Conservation (phyloP, 1,140 invertebrate genomes). For the Nilaparvata lugens region DNA sequence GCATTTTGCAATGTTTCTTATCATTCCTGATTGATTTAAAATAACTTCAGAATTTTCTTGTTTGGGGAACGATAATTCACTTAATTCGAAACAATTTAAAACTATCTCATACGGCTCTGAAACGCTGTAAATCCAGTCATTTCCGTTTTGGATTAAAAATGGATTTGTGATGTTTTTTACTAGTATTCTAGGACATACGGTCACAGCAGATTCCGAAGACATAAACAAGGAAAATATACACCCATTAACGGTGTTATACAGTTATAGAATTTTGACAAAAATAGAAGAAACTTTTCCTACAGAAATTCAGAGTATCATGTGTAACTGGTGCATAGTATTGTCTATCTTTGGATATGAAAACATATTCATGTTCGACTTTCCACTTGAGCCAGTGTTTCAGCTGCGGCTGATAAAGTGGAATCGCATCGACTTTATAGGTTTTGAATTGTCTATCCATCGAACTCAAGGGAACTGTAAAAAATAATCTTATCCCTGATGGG, state of each 20-base stretch:
- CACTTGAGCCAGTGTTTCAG: slow-evolving; percentile 5
- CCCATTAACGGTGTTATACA: neutral
- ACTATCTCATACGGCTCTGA: too few species aligned
- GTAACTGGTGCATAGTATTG: neutral
- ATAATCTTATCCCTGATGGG: neutral
- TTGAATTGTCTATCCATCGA: neutral
- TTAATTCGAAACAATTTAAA: too few species aligned
- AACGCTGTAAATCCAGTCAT: neutral
- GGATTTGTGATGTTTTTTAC: neutral
- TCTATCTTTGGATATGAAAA: neutral
- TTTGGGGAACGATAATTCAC: too few species aligned
- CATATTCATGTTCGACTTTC: neutral
- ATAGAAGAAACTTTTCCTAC: neutral
- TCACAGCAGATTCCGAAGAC: neutral
- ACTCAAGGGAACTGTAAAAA: neutral
- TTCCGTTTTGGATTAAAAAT: neutral
- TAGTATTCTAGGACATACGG: neutral
- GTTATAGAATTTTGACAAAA: neutral
- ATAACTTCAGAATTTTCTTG: too few species aligned
- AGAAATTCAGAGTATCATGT: neutral
- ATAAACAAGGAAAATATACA: slow-evolving; percentile 2
- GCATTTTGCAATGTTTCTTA: too few species aligned
- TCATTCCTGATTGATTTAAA: too few species aligned
- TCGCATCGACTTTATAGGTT: neutral
- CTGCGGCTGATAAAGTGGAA: neutral